phyloP scores from a whole-genome alignment of 2,113 vertebrate species.

The Tetrao urogallus region DNA sequence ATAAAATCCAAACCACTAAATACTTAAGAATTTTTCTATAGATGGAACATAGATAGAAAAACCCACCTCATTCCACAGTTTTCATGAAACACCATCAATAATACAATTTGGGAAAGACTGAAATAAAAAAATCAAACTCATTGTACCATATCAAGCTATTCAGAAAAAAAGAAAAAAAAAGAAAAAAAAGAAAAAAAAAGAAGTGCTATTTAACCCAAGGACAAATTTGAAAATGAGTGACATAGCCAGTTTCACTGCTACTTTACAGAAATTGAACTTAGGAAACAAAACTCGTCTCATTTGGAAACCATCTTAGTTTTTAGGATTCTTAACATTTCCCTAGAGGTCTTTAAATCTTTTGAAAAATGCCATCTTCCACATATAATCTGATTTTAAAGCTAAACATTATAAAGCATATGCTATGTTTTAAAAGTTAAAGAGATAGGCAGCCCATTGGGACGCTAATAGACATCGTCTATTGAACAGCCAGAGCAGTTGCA shows the following conservation, averaged over 20 bases:
- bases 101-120: neutral
- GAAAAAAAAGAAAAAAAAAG: neutral
- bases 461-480: neutral
- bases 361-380: neutral
- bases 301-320: neutral
- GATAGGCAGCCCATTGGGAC: neutral
- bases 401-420: neutral
- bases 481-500: neutral
- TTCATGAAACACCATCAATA: neutral
- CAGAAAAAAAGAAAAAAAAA: neutral
- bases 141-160: neutral
- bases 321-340: neutral
- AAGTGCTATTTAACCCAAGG: neutral
- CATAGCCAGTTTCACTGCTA: neutral
- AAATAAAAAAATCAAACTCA: neutral
- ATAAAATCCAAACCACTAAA: neutral
- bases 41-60: neutral
- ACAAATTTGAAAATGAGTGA: neutral
- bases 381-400: neutral
- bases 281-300: neutral
- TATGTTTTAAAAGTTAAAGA: neutral
- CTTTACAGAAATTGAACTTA: neutral
- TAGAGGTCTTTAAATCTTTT: neutral
- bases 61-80: neutral
- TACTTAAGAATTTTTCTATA: neutral